Conservation (phyloP, 64 coral and sea anemone genomes). For the Dendrophyllia cribrosa region DNA sequence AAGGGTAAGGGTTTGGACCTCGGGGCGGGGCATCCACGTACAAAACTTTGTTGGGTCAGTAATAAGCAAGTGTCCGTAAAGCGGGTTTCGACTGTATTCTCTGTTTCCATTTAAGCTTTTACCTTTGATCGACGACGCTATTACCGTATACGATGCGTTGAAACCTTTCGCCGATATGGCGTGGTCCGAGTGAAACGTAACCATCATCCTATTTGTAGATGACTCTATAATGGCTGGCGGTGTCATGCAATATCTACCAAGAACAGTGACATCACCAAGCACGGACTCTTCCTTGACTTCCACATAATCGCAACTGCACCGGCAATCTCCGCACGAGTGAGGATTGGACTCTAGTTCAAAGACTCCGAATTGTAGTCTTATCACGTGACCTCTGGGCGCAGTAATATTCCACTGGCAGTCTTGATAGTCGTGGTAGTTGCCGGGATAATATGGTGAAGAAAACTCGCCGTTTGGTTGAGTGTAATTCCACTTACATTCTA, state of each 20-base stretch:
- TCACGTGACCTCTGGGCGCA: slow-evolving; percentile 31
- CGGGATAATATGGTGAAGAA: slow-evolving; percentile 61
- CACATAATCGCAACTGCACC: slow-evolving; percentile 36
- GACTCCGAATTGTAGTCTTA: slow-evolving; percentile 50
- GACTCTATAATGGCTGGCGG: neutral
- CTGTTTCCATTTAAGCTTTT: no score
- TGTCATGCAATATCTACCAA: slow-evolving; percentile 25
- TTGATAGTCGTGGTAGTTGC: slow-evolving; percentile 53
- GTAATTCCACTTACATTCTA: slow-evolving; percentile 40
- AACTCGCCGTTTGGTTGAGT: slow-evolving; percentile 13
- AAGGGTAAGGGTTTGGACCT: no score
- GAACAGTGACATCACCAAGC: neutral
- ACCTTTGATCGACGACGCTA: neutral
- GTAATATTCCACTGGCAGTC: slow-evolving; percentile 67
- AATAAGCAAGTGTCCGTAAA: no score
- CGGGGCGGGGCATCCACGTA: no score
- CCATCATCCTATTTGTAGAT: slow-evolving; percentile 35
- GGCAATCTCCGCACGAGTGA: slow-evolving; percentile 1
- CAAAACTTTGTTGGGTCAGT: no score
- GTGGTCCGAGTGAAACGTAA: slow-evolving; percentile 55
- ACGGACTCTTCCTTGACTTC: slow-evolving; percentile 7
- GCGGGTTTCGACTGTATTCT: no score
- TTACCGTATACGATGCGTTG: slow-evolving; percentile 17
- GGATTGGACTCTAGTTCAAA: slow-evolving; percentile 62
- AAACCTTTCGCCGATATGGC: slow-evolving; percentile 39